Evolutionary conservation across 2,888 invertebrate species (phyloP).

Genomic region (Lepidonotus clava): DNA sequence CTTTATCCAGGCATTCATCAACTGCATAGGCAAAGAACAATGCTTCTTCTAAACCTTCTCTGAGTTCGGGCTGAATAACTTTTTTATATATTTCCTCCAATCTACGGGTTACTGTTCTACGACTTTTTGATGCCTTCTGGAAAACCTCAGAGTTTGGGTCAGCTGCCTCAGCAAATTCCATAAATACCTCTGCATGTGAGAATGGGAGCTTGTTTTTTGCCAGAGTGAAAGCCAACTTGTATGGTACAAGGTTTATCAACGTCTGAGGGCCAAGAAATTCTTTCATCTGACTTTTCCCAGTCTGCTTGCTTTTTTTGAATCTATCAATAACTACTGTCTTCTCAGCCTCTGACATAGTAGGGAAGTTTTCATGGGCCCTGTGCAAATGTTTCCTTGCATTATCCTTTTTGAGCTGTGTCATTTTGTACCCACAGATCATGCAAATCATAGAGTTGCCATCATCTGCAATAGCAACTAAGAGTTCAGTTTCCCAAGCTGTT

Average conservation of each 20-base stretch:
- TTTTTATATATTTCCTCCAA: neutral
- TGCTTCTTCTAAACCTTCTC: neutral
- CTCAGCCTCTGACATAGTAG: neutral
- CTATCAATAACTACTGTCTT: neutral
- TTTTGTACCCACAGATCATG: neutral
- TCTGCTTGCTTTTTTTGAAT: neutral
- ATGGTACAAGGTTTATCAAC: neutral
- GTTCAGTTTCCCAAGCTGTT: too few relatives aligned
- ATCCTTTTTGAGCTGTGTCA: neutral
- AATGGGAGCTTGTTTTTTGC: neutral
- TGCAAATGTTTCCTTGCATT: neutral
- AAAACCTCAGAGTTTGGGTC: conserved; percentile 9
- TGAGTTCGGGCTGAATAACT: neutral
- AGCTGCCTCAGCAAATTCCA: neutral
- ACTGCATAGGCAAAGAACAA: neutral
- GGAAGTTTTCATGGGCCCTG: neutral
- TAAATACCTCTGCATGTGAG: neutral
- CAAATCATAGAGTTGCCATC: too few relatives aligned
- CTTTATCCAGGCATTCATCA: conserved; percentile 15
- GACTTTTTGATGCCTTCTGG: neutral
- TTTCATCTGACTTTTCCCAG: neutral
- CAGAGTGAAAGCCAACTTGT: neutral
- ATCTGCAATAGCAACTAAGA: too few relatives aligned
- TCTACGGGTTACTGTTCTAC: neutral
- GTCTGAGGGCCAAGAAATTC: neutral